Evolutionary conservation across 35 echinoderm and acorn worm species (phyloP), one percentile per base, ranked within the genome.

Genomic region (Ophioderma brevispina): DNA sequence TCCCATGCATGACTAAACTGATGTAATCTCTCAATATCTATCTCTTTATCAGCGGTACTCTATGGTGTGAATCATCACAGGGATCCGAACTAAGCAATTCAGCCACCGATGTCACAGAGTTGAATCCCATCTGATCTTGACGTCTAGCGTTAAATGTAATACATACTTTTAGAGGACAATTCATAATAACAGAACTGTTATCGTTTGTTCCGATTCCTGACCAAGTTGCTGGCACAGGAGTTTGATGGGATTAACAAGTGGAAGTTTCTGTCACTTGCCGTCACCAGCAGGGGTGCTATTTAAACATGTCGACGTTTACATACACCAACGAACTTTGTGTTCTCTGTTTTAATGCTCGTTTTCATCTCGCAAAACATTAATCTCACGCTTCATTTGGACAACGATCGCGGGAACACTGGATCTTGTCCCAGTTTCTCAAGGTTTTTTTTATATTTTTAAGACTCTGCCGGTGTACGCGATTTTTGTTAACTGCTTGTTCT

Each of bases 341-440:
- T 78, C 25, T 35, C 6, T 31, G n/a, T 40, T 52, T 78, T 31
- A 89, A 76, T 17, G 40, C 33, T 89, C 87, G 35, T 89, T 89
- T 43, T 89, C 87, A 38, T 89, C 87, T 37, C 46, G 25, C 28
- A 89, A 39, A 23, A 52, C 30, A 36, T 80, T 80, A 14, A 89
- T 40, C 35, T 89, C 87, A 25, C 87, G 37, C 52, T 89, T 89
- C 76, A 89, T 78, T 28, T 63, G 76, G 13, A 89, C 87, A 89
- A 80, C n/a, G 81, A 40, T 81, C 78, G 32, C 50, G 78, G 40
- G 81, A 89, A 19, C 78, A 56, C 35, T 33, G 43, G 6, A 41
- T 78, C 56, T 89, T 40, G 6, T 46, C 25, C 33, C 49, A 52
- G 21, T 78, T 42, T 38, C 0, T 13, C 21, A n/a, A n/a, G n/a